These are phyloP conservation scores for Alligator mississippiensis DNA, from an alignment of 2,113 vertebrate genomes.

Conservation along the genomic window DNA sequence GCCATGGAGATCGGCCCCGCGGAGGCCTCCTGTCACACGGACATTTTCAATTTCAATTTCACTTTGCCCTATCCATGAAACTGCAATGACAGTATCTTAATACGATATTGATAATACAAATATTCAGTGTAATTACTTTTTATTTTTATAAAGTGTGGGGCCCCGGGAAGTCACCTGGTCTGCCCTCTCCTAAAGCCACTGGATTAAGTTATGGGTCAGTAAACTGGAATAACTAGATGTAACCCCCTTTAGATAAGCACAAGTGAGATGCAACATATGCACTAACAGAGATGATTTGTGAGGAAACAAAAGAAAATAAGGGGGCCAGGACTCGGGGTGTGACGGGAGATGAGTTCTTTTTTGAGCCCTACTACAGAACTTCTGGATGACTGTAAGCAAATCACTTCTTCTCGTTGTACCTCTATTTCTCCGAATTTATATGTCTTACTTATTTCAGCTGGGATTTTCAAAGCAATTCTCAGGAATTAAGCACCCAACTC, in stretches of 20 bases:
- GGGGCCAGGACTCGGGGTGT: not conserved
- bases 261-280: not conserved
- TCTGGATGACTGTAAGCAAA: not conserved
- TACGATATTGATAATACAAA: too few species aligned
- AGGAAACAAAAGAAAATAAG: not conserved
- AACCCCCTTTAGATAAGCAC: not conserved
- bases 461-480: not conserved
- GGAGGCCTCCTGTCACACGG: too few species aligned
- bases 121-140: too few species aligned
- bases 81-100: too few species aligned
- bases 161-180: too few species aligned
- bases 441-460: not conserved
- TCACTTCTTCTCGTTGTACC: not conserved
- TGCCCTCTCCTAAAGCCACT: too few species aligned
- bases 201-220: not conserved
- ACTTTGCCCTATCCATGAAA: too few species aligned
- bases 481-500: not conserved
- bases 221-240: constrained; percentile 32
- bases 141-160: too few species aligned
- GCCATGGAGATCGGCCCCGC: too few species aligned
- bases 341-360: not conserved
- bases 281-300: not conserved
- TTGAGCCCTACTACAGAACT: not conserved
- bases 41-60: too few species aligned
- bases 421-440: not conserved